A percentile compares a stretch with the other conserved stretches of the same genome.
phyloP scores from a whole-genome alignment of 2,113 vertebrate genomes.

The human (Homo sapiens) region GRCh38 chr20:45452501-45453000 shows the following conservation, averaged over 20 bases:
- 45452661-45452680: no score
- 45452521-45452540: not conserved
- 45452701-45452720: not conserved
- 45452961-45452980: no score
- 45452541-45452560: not conserved
- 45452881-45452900: no score
- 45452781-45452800: not conserved
- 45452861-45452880: no score
- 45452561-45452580: not conserved
- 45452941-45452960: no score
- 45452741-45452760: no score
- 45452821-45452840: no score
- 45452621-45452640: not conserved
- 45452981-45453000: no score
- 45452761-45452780: not conserved
- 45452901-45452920: no score
- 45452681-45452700: not conserved
- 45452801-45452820: no score
- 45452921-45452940: no score
- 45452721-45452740: not conserved
- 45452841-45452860: no score
- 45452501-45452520: not conserved
- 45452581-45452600: not conserved
- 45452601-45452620: not conserved
- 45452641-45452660: not conserved